Conservation (phyloP, 2,888 invertebrate species). For the Cerastis rubricosa region DNA sequence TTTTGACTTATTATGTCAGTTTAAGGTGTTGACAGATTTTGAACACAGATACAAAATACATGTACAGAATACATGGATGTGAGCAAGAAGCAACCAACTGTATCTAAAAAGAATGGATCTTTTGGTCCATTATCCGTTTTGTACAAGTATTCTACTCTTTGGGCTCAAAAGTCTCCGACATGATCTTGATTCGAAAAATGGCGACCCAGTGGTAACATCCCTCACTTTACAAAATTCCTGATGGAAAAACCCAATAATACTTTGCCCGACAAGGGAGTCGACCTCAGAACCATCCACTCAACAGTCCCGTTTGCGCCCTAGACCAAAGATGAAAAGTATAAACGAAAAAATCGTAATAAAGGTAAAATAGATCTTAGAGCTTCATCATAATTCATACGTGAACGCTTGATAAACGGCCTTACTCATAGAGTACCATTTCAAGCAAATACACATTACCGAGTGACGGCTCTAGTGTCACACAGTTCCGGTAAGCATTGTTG, state of each 20-base stretch:
- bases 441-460: constrained; percentile 60
- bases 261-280: too few species aligned
- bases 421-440: constrained; percentile 45
- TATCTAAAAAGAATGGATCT: background rate
- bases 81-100: background rate
- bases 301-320: too few species aligned
- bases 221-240: too few species aligned
- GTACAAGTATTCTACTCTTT: too few species aligned
- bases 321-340: too few species aligned
- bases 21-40: background rate
- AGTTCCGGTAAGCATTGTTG: constrained; percentile 64
- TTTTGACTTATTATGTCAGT: constrained; percentile 10
- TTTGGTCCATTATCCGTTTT: too few species aligned
- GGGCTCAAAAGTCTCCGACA: too few species aligned
- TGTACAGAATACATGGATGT: background rate
- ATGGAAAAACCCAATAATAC: too few species aligned
- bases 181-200: too few species aligned
- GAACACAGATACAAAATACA: constrained; percentile 6
- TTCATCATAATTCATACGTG: constrained; percentile 8
- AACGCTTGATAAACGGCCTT: constrained; percentile 31
- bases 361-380: background rate
- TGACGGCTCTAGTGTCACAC: constrained; percentile 61
- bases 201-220: too few species aligned
- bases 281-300: too few species aligned
- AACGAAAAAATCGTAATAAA: background rate